Evolutionary conservation across 1,140 invertebrate species (phyloP).

Genomic region (Gonioctena quinquepunctata): DNA sequence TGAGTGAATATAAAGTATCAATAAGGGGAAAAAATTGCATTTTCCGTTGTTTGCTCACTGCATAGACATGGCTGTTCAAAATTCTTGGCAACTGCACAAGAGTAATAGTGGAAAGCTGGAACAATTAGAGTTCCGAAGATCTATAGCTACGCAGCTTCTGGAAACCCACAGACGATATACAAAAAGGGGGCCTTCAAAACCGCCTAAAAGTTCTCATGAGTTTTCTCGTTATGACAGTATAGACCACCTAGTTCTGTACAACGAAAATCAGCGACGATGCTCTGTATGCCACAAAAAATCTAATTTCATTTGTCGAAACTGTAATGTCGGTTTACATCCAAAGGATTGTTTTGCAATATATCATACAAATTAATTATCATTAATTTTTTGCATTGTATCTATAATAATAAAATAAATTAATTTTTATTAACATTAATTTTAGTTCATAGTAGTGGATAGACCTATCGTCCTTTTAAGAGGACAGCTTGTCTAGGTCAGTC

Average conservation of each 20-base stretch:
- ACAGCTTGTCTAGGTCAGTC: too few species aligned
- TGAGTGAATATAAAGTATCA: constrained; percentile 27
- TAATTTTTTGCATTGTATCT: neutral
- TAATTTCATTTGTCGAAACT: constrained; percentile 15
- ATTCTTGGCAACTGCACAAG: constrained; percentile 48
- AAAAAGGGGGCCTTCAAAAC: neutral
- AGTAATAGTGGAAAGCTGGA: constrained; percentile 14
- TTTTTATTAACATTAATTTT: neutral
- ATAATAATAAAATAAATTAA: neutral
- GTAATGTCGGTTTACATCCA: constrained; percentile 10
- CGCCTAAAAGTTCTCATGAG: neutral
- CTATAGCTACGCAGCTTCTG: constrained; percentile 8
- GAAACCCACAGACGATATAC: constrained; percentile 12
- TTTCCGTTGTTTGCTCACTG: constrained; percentile 29
- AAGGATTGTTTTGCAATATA: constrained; percentile 11
- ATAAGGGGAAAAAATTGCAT: constrained; percentile 46
- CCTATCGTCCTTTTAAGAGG: neutral
- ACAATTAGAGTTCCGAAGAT: constrained; percentile 13
- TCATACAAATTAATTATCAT: constrained; percentile 9
- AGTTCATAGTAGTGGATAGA: neutral
- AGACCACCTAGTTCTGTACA: constrained; percentile 8
- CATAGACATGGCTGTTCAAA: constrained; percentile 36
- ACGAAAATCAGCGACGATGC: constrained; percentile 12
- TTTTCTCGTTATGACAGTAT: constrained; percentile 1
- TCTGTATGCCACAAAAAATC: constrained; percentile 4